phyloP scores from a whole-genome alignment of 2,113 vertebrate species.

The Stomatorhinus ivindoensis region DNA sequence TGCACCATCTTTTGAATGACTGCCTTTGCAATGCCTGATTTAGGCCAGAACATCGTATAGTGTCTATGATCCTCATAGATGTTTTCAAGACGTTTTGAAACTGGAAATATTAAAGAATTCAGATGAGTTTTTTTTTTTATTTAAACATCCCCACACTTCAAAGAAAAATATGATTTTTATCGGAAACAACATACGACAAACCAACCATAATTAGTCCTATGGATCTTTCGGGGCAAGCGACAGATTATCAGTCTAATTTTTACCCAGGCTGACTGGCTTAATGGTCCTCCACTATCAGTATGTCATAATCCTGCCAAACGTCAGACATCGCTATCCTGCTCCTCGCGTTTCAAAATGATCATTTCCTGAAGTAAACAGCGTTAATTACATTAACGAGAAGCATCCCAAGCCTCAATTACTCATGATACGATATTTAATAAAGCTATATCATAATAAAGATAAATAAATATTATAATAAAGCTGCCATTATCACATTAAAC shows the following conservation, averaged over 20 bases:
- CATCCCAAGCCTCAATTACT: not conserved
- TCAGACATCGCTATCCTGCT: not conserved
- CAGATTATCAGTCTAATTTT: not conserved
- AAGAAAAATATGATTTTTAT: not conserved
- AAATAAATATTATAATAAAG: too few species aligned
- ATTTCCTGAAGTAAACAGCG: not conserved
- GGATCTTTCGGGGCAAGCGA: not conserved
- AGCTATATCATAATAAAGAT: too few species aligned
- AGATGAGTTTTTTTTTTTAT: not conserved
- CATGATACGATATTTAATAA: not conserved
- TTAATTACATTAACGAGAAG: not conserved
- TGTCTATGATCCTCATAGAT: not conserved
- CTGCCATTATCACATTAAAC: not conserved
- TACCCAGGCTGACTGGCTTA: not conserved
- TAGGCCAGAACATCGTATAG: not conserved
- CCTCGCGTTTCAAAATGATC: not conserved
- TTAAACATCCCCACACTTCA: not conserved
- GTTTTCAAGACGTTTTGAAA: not conserved
- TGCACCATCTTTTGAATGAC: not conserved
- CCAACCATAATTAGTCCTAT: not conserved
- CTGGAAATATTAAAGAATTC: not conserved
- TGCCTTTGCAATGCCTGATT: not conserved
- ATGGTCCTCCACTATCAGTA: not conserved
- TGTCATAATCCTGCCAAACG: not conserved
- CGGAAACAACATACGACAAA: not conserved